Percentiles rank a stretch among this genome's conserved stretches.
These are phyloP conservation scores for Spodoptera littoralis DNA, from an alignment of 2,888 invertebrate species.

Conservation along the genomic window DNA sequence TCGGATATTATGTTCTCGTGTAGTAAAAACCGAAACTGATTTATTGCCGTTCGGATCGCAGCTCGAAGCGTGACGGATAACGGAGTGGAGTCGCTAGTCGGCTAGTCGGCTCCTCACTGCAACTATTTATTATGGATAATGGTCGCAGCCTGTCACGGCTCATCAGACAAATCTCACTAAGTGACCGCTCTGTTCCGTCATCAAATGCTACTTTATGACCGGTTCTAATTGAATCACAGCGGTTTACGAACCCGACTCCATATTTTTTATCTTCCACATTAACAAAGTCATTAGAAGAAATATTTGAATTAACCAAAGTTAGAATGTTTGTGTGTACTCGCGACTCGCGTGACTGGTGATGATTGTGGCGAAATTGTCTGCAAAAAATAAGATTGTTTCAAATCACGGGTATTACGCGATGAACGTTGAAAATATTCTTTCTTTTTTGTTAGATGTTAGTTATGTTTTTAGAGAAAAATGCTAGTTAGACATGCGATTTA, in stretches of 20 bases:
- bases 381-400: slow-evolving; percentile 80
- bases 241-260: slow-evolving; percentile 27
- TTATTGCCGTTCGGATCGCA: slow-evolving; percentile 61
- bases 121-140: slow-evolving; percentile 77
- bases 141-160: slow-evolving; percentile 68
- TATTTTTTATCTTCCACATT: slow-evolving; percentile 21
- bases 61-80: slow-evolving; percentile 73
- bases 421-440: slow-evolving; percentile 71
- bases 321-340: slow-evolving; percentile 54
- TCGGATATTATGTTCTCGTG: slow-evolving; percentile 54
- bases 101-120: slow-evolving; percentile 60
- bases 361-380: slow-evolving; percentile 77
- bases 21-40: slow-evolving; percentile 65
- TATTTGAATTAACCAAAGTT: slow-evolving; percentile 40
- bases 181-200: slow-evolving; percentile 61
- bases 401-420: slow-evolving; percentile 78
- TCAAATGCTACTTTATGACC: slow-evolving; percentile 51
- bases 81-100: slow-evolving; percentile 57
- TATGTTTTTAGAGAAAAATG: slow-evolving; percentile 73
- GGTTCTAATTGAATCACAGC: slow-evolving; percentile 51
- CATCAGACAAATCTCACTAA: slow-evolving; percentile 65
- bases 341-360: slow-evolving; percentile 77
- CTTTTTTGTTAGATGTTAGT: slow-evolving; percentile 69
- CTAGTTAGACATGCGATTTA: slow-evolving; percentile 73
- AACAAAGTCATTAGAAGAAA: slow-evolving; percentile 23